Percentiles rank a stretch among this genome's conserved stretches.
These are phyloP conservation scores for Spea bombifrons DNA, from an alignment of 2,113 vertebrate genomes.

Conservation along the genomic window DNA sequence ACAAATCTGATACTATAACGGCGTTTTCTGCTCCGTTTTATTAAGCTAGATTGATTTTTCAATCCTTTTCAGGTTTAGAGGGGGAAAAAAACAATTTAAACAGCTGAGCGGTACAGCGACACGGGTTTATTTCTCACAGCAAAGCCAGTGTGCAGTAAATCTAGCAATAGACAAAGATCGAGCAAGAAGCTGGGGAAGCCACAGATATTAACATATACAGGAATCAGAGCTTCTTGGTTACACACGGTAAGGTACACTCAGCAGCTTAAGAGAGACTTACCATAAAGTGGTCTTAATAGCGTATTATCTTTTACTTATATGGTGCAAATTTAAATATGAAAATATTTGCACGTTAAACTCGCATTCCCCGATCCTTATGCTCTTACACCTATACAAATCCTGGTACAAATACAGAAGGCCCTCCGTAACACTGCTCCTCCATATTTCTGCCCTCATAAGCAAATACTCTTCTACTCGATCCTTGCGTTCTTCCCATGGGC, in stretches of 20 bases:
- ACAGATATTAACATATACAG: neutral
- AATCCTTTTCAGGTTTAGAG: conserved; percentile 32
- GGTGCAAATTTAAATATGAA: neutral
- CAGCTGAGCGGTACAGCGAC: conserved; percentile 10
- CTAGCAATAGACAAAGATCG: conserved; percentile 2
- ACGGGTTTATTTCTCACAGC: neutral
- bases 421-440: too few species aligned
- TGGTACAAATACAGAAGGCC: too few species aligned
- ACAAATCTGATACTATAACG: neutral
- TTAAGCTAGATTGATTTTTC: conserved; percentile 29
- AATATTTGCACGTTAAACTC: too few species aligned
- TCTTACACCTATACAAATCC: too few species aligned
- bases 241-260: neutral
- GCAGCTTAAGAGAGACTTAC: neutral
- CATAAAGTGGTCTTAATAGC: neutral
- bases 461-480: too few species aligned
- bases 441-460: too few species aligned
- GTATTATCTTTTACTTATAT: neutral
- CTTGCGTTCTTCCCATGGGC: too few species aligned
- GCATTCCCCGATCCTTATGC: too few species aligned
- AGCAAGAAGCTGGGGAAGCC: neutral
- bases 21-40: conserved; percentile 17
- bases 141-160: conserved; percentile 9
- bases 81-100: conserved; percentile 10
- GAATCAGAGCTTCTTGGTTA: neutral